Percentiles rank a stretch among this genome's conserved stretches.
Evolutionary conservation across 2,113 vertebrate species (phyloP).

Genomic region (Otocyon megalotis): DNA sequence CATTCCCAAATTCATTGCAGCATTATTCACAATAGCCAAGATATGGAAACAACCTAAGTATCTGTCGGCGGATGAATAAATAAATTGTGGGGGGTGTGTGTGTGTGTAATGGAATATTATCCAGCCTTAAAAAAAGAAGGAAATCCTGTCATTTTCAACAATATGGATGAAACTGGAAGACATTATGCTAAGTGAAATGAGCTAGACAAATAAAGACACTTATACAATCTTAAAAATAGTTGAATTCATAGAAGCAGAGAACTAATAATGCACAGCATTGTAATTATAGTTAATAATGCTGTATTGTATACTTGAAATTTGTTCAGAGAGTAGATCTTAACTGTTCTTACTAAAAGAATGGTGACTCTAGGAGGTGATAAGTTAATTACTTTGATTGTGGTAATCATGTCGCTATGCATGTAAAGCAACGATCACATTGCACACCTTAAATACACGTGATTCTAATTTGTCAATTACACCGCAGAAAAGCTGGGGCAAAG

Average conservation of each 20-base stretch:
- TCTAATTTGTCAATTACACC: not conserved
- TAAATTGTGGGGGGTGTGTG: not conserved
- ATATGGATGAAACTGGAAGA: not conserved
- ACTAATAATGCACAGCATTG: not conserved
- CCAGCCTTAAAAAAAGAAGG: slow-evolving; percentile 17
- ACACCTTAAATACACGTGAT: not conserved
- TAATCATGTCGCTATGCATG: not conserved
- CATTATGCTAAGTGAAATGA: not conserved
- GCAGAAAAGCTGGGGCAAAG: not conserved
- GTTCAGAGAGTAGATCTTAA: not conserved
- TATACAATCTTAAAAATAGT: not conserved
- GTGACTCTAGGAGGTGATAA: not conserved
- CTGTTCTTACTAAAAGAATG: not conserved
- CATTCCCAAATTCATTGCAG: not conserved
- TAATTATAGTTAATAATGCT: not conserved
- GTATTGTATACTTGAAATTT: not conserved
- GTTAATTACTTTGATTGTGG: not conserved
- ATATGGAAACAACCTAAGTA: not conserved
- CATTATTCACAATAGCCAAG: not conserved
- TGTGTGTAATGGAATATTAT: not conserved
- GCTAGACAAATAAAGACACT: not conserved
- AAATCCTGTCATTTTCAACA: not conserved
- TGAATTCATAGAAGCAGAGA: not conserved
- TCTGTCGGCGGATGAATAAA: not conserved
- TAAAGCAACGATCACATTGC: not conserved